These are phyloP conservation scores for Anoplophora glabripennis DNA, from an alignment of 1,140 invertebrate genomes.

Conservation along the genomic window DNA sequence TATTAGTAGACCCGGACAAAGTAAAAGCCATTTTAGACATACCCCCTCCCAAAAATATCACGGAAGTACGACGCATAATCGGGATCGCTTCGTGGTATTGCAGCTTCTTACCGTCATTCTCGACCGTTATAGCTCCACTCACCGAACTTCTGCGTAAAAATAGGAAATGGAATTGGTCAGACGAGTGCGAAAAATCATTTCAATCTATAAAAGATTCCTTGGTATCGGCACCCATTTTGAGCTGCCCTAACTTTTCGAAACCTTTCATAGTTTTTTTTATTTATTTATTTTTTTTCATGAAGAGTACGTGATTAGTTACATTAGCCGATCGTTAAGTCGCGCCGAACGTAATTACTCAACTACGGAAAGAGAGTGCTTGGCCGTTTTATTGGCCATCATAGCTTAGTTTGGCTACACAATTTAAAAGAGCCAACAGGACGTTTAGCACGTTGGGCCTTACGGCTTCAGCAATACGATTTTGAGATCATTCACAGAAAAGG, in stretches of 20 bases:
- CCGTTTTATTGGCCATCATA: conserved; percentile 50
- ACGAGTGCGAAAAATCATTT: conserved; percentile 1
- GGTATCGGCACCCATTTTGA: conserved; percentile 37
- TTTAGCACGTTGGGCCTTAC: conserved; percentile 49
- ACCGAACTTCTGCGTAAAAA: conserved; percentile 35
- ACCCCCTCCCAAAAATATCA: conserved; percentile 28
- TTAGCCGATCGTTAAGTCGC: conserved; percentile 19
- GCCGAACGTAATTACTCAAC: conserved; percentile 50
- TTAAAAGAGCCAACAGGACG: conserved; percentile 48
- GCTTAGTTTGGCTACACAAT: conserved; percentile 49
- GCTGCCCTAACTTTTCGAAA: conserved; percentile 35
- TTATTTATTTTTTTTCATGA: conserved; percentile 1
- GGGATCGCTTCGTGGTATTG: conserved; percentile 15
- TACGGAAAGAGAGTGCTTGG: conserved; percentile 52
- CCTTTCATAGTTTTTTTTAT: conserved; percentile 28
- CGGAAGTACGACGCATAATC: conserved; percentile 10
- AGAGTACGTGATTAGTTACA: conserved; percentile 50
- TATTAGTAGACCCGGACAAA: conserved; percentile 3
- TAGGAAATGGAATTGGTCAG: conserved; percentile 17
- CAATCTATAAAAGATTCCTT: neutral
- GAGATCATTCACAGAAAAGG: conserved; percentile 47
- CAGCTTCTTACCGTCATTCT: conserved; percentile 10
- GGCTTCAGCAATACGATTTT: conserved; percentile 47
- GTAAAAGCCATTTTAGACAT: conserved; percentile 41
- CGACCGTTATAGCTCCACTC: conserved; percentile 7